Conservation (phyloP, 1,140 invertebrate species). For the Ptiloglossa arizonensis region DNA sequence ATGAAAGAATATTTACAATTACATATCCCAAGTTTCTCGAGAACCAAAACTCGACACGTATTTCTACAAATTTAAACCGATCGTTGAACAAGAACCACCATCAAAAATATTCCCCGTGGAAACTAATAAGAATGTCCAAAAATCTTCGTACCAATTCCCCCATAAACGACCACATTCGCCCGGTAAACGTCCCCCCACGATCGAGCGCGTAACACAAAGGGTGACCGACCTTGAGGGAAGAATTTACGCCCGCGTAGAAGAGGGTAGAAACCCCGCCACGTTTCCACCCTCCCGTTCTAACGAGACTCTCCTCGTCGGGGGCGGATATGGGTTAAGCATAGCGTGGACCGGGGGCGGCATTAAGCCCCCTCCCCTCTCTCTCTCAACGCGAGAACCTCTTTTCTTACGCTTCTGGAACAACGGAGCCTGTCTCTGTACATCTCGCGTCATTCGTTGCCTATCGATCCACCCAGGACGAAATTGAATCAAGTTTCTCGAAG, state of each 20-base stretch:
- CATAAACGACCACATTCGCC: too few species aligned
- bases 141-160: too few species aligned
- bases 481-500: slow-evolving; percentile 44
- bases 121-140: too few species aligned
- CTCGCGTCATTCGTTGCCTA: slow-evolving; percentile 51
- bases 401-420: background rate
- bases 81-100: too few species aligned
- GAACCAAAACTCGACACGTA: too few species aligned
- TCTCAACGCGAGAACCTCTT: too few species aligned
- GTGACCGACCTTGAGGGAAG: slow-evolving; percentile 14
- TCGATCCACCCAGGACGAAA: slow-evolving; percentile 45
- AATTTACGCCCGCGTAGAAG: background rate
- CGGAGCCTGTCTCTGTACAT: background rate
- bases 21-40: too few species aligned
- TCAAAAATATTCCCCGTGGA: too few species aligned
- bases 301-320: background rate
- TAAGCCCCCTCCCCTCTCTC: slow-evolving; percentile 25
- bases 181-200: background rate
- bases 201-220: background rate
- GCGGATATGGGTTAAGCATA: slow-evolving; percentile 29
- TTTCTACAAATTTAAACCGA: too few species aligned
- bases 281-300: slow-evolving; percentile 5
- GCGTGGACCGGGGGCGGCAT: slow-evolving; percentile 13
- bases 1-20: too few species aligned
- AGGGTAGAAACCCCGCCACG: too few species aligned